These are phyloP conservation scores for Paraescarpia echinospica DNA, from an alignment of 1,140 invertebrate genomes.

Conservation along the genomic window DNA sequence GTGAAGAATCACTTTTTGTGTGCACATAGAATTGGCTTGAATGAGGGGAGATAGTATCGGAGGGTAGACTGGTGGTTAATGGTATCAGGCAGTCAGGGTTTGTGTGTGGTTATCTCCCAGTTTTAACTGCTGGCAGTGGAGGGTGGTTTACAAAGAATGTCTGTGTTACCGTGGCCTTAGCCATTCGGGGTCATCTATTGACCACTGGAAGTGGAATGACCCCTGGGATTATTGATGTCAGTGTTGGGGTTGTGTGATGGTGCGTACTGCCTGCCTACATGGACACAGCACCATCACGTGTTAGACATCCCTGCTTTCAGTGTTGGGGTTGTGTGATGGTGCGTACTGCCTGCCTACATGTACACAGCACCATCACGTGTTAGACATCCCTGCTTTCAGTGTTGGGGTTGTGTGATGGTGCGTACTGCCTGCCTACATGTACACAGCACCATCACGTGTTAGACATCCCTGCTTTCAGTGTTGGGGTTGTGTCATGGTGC, in stretches of 20 bases:
- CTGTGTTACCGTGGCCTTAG: background rate
- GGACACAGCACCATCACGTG: too few species aligned
- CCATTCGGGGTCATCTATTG: background rate
- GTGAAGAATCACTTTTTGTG: background rate
- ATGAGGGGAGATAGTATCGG: background rate
- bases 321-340: too few species aligned
- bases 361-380: too few species aligned
- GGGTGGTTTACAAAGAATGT: background rate
- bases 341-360: too few species aligned
- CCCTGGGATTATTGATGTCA: background rate
- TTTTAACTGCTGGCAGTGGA: background rate
- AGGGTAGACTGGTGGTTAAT: background rate
- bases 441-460: too few species aligned
- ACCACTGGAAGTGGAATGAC: background rate
- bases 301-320: too few species aligned
- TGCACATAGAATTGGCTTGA: background rate
- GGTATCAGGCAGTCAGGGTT: background rate
- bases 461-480: too few species aligned
- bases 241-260: background rate
- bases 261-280: too few species aligned
- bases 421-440: too few species aligned
- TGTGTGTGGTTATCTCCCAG: background rate
- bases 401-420: too few species aligned
- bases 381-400: too few species aligned
- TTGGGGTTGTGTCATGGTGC: too few species aligned